Base-by-base conservation (phyloP, 2,797 vertebrate genomes). In the Gymnopithys bicolor region DNA sequence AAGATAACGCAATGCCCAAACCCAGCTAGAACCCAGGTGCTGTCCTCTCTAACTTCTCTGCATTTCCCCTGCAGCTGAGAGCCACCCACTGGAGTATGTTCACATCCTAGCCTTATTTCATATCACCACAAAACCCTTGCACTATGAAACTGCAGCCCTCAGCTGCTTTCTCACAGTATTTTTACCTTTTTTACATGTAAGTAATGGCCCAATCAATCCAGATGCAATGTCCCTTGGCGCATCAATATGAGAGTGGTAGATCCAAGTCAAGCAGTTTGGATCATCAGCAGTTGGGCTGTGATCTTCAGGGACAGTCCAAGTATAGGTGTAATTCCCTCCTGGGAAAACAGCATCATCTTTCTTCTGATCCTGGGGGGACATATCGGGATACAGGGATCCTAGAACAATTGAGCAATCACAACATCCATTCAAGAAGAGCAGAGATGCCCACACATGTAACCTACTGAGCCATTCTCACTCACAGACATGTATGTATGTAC, bases 201-300 rank as follows among this genome's bases (percentile, higher is more conserved):
- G 97, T 35, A 98, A 96, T 2, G 98, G 98, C 56, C 98, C 98
- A 68, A 98, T 98, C 66, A 98, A 98, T 35, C 98, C 98, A 92
- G 98, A 94, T 21, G 98, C 98, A 89, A 98, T 98, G 93, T 98
- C 98, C 93, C 96, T 97, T 52, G 98, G 98, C 52, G 98, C 98
- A 93, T 98, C 97, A 74, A 98, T 73, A 41, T 98, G 98, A 67
- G 98, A 98, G 93, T 98, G 98, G 86, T 98, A 98, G 66, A 98
- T 97, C 98, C 98, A 98, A 12, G 98, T 98, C 88, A 98, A 97
- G 83, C 98, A 98, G 66, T 96, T 96, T 51, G 98, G 97, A 53
- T 98, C 98, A 69, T 96, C 97, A 90, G 93, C 89, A 22, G 97
- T 98, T 32, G 98, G 98, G 63, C 97, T 96, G 53, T 98, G 98